Evolutionary conservation across 2,113 vertebrate species (phyloP).

Genomic region (Origma solitaria): DNA sequence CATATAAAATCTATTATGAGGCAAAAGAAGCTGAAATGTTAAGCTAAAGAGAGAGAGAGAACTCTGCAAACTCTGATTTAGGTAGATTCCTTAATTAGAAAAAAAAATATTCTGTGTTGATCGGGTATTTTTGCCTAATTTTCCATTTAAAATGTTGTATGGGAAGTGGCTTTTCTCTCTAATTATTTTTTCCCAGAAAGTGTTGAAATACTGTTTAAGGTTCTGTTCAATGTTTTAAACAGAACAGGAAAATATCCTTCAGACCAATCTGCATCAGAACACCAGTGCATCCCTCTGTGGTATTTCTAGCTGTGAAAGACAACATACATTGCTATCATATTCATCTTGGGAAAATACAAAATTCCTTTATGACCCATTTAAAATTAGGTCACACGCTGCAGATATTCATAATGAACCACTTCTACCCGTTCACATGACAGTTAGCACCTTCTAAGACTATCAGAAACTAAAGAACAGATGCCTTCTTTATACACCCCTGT

Average conservation of each 20-base stretch:
- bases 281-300: not conserved
- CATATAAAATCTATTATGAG: not conserved
- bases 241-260: not conserved
- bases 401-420: not conserved
- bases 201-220: not conserved
- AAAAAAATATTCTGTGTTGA: not conserved
- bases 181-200: not conserved
- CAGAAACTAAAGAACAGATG: not conserved
- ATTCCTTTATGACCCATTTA: not conserved
- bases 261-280: not conserved
- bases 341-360: not conserved
- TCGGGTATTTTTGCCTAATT: fast-evolving
- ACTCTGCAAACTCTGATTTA: not conserved
- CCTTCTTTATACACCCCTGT: not conserved
- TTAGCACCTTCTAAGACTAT: not conserved
- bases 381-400: not conserved
- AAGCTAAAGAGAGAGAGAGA: not conserved
- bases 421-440: not conserved
- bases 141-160: not conserved
- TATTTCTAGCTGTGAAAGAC: not conserved
- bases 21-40: not conserved
- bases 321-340: not conserved
- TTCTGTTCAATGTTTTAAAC: not conserved
- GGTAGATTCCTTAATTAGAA: not conserved
- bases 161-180: not conserved